These are phyloP conservation scores for Belgica antarctica DNA, from an alignment of 2,888 invertebrate genomes.

Conservation along the genomic window DNA sequence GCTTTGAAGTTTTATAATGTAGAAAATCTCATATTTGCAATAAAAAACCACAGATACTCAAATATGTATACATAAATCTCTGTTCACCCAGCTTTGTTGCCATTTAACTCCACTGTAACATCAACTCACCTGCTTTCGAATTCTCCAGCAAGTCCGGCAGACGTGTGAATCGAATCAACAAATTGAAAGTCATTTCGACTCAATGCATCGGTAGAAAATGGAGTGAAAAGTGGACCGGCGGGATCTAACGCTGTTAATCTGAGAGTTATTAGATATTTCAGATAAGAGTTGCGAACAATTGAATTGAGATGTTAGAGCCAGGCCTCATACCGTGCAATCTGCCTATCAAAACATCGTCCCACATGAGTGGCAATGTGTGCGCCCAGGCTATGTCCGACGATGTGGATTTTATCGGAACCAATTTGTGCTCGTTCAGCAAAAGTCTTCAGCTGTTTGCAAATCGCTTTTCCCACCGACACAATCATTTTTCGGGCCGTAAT, in stretches of 20 bases:
- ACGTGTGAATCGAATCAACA: constrained; percentile 54
- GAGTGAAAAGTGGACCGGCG: constrained; percentile 52
- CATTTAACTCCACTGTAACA: neutral
- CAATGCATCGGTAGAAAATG: constrained; percentile 49
- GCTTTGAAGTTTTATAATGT: too few relatives aligned
- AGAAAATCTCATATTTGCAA: neutral
- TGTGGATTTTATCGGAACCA: constrained; percentile 48
- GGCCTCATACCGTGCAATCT: constrained; percentile 47
- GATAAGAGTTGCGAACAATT: neutral
- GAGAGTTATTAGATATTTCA: neutral
- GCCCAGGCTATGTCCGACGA: constrained; percentile 54
- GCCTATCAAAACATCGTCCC: constrained; percentile 51
- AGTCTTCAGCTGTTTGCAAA: constrained; percentile 48
- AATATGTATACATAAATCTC: constrained; percentile 6
- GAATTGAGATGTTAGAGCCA: neutral
- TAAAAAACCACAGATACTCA: neutral
- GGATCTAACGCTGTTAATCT: constrained; percentile 51
- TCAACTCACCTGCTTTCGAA: constrained; percentile 47
- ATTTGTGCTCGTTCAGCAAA: constrained; percentile 48
- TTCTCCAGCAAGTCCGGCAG: constrained; percentile 52
- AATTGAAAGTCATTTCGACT: constrained; percentile 49
- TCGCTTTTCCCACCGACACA: constrained; percentile 47
- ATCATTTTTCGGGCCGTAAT: constrained; percentile 49
- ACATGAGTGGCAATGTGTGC: constrained; percentile 53
- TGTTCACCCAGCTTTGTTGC: too few relatives aligned